Evolutionary conservation across 2,797 vertebrate species (phyloP).

Genomic region (Macroramphosus scolopax): DNA sequence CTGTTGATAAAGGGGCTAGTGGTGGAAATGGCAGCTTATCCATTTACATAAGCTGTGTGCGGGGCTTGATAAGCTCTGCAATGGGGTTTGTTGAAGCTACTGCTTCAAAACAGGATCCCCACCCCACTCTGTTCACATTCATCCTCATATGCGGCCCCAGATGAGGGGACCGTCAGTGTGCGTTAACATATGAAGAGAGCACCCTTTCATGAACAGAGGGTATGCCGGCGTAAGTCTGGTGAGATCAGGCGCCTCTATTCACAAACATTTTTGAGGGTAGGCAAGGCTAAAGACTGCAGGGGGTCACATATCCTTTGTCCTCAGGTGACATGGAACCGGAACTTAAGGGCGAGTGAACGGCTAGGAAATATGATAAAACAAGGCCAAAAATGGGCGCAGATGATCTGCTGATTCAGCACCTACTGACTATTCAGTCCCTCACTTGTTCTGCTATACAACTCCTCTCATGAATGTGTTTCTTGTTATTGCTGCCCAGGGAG

Average conservation of each 20-base stretch:
- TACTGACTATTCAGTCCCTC: conserved; percentile 23
- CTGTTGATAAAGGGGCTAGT: conserved; percentile 65
- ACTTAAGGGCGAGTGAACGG: too few relatives aligned
- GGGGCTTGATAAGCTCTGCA: conserved; percentile 64
- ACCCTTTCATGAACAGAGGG: conserved; percentile 31
- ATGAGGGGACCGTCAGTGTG: conserved; percentile 4
- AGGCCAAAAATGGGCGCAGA: background rate
- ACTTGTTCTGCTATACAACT: conserved; percentile 29
- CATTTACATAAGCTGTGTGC: conserved; percentile 70
- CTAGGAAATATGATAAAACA: too few relatives aligned
- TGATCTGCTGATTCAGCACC: conserved; percentile 50
- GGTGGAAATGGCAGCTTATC: conserved; percentile 68
- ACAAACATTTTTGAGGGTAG: conserved; percentile 7
- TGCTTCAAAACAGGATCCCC: conserved; percentile 48
- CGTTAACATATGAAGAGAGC: conserved; percentile 17
- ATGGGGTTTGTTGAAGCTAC: conserved; percentile 39
- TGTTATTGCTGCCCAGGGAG: conserved; percentile 52
- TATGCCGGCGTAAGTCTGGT: conserved; percentile 19
- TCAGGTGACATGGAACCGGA: too few relatives aligned
- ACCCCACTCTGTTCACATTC: conserved; percentile 27
- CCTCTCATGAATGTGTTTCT: conserved; percentile 54
- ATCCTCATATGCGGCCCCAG: conserved; percentile 26
- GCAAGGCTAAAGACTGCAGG: too few relatives aligned
- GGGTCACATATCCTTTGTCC: too few relatives aligned
- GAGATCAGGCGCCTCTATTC: conserved; percentile 28